Evolutionary conservation across 1,140 invertebrate genomes (phyloP).

Genomic region (Saccostrea glomerata): DNA sequence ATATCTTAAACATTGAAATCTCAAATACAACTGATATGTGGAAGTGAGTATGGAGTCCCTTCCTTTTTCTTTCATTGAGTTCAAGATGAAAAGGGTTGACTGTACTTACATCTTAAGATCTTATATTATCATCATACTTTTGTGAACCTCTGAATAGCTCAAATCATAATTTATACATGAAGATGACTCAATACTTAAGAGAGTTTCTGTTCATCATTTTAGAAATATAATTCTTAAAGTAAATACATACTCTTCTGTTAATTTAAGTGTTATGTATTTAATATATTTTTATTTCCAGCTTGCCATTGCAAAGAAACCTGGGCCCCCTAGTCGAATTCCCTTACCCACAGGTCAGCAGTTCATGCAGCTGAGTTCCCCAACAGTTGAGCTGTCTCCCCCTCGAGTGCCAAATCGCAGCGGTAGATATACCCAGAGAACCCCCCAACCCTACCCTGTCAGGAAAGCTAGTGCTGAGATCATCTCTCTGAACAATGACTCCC

Average conservation of each 20-base stretch:
- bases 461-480: slow-evolving; percentile 55
- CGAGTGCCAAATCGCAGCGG: slow-evolving; percentile 45
- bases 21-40: too few relatives aligned
- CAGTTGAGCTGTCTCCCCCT: slow-evolving; percentile 44
- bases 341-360: slow-evolving; percentile 67
- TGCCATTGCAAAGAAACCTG: slow-evolving; percentile 63
- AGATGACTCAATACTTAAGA: too few relatives aligned
- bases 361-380: slow-evolving; percentile 47
- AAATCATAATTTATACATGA: too few relatives aligned
- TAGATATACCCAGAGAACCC: slow-evolving; percentile 40
- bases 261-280: neutral
- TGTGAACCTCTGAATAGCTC: too few relatives aligned
- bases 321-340: slow-evolving; percentile 69
- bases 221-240: neutral
- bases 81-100: neutral
- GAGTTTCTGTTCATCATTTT: neutral
- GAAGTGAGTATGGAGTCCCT: too few relatives aligned
- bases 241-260: neutral
- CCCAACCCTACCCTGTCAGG: slow-evolving; percentile 49
- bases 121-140: too few relatives aligned
- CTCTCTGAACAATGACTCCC: slow-evolving; percentile 10
- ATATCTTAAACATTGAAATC: neutral
- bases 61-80: neutral
- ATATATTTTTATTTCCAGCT: slow-evolving; percentile 55
- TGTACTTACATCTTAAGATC: too few relatives aligned